These are phyloP conservation scores for Cinclus cinclus DNA, from an alignment of 2,113 vertebrate species.

Conservation along the genomic window DNA sequence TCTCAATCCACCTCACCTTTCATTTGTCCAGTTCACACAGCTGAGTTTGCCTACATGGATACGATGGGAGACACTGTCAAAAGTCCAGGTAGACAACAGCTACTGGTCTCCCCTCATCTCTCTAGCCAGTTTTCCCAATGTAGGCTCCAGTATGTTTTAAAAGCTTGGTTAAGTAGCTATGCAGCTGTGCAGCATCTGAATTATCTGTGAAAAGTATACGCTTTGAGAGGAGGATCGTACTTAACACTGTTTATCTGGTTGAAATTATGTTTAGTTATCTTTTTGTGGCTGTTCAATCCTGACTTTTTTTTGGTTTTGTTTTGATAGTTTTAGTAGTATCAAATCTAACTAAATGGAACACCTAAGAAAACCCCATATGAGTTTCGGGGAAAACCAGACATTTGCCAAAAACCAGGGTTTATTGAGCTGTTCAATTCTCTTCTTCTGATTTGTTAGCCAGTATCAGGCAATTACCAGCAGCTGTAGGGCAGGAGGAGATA, in stretches of 20 bases:
- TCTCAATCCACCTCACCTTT: not conserved
- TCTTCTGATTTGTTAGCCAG: not conserved
- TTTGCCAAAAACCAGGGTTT: not conserved
- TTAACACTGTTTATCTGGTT: not conserved
- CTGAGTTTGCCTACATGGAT: not conserved
- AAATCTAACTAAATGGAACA: not conserved
- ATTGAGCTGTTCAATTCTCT: not conserved
- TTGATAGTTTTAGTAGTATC: not conserved
- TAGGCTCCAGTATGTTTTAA: not conserved
- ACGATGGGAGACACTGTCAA: not conserved
- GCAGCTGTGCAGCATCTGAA: not conserved
- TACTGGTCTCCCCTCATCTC: not conserved
- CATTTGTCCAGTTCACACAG: not conserved
- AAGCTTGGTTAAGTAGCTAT: not conserved
- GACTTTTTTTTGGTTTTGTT: not conserved
- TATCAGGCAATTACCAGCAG: not conserved
- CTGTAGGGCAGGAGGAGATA: not conserved
- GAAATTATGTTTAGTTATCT: not conserved
- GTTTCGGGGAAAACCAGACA: not conserved
- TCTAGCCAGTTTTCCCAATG: not conserved
- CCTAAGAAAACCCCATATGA: not conserved
- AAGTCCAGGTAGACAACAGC: not conserved
- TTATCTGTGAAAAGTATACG: not conserved
- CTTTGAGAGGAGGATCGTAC: fast-evolving
- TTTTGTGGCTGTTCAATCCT: not conserved